Evolutionary conservation across 1,140 invertebrate species (phyloP).

Genomic region (Brachionus rotundiformis): DNA sequence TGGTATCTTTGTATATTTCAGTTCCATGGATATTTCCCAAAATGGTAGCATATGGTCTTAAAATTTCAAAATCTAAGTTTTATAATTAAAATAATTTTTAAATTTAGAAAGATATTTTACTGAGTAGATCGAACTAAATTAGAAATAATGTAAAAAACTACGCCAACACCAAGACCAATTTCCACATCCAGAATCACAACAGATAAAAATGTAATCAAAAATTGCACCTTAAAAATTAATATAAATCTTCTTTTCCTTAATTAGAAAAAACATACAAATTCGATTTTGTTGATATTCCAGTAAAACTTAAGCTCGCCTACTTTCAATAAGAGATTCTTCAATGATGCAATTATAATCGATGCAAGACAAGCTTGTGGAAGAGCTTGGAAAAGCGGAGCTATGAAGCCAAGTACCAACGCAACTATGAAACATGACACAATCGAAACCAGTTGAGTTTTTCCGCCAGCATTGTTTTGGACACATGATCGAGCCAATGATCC

Average conservation of each 20-base stretch:
- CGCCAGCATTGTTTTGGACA: slow-evolving; percentile 65
- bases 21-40: slow-evolving; percentile 50
- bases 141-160: slow-evolving; percentile 52
- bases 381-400: slow-evolving; percentile 63
- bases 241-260: background rate
- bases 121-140: slow-evolving; percentile 60
- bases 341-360: slow-evolving; percentile 66
- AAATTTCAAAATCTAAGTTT: too few relatives aligned
- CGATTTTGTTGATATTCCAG: slow-evolving; percentile 61
- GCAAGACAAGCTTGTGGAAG: slow-evolving; percentile 60
- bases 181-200: slow-evolving; percentile 53
- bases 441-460: slow-evolving; percentile 61
- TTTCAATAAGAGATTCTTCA: slow-evolving; percentile 65
- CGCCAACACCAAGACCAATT: slow-evolving; percentile 55
- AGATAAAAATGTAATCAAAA: slow-evolving; percentile 52
- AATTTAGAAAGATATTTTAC: slow-evolving; percentile 57
- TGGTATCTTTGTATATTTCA: slow-evolving; percentile 51
- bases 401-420: slow-evolving; percentile 65
- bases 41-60: slow-evolving; percentile 37
- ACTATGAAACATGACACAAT: slow-evolving; percentile 58
- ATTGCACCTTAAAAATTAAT: slow-evolving; percentile 54
- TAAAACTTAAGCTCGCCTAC: slow-evolving; percentile 58
- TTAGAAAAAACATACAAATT: too few relatives aligned
- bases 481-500: slow-evolving; percentile 66
- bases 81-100: background rate